A percentile compares a stretch with the other conserved stretches of the same genome.
Conservation (phyloP, 23 tunicate genomes). For the Phallusia fumigata region DNA sequence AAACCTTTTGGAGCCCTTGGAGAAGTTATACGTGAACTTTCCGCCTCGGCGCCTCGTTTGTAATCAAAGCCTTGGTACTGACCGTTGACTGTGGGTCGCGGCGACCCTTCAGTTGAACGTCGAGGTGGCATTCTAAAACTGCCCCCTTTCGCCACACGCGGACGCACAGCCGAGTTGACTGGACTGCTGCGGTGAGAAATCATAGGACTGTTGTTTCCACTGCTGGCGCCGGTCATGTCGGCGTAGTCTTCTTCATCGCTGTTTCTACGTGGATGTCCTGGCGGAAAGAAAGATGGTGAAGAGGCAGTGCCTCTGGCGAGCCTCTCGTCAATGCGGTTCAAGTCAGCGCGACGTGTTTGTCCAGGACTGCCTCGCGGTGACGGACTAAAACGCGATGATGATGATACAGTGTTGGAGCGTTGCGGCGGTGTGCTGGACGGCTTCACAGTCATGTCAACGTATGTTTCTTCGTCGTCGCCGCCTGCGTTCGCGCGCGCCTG, state of each 20-base stretch:
- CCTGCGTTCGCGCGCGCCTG: background rate
- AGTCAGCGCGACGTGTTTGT: background rate
- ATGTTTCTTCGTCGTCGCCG: constrained; percentile 43
- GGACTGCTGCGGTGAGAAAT: constrained; percentile 3
- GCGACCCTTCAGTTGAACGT: background rate
- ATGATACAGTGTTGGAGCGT: constrained; percentile 15
- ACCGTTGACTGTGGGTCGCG: background rate
- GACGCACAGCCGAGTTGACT: background rate
- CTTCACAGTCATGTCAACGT: constrained; percentile 58
- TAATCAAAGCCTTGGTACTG: background rate
- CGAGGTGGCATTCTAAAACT: background rate
- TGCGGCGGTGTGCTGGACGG: constrained; percentile 6
- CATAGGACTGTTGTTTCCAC: background rate
- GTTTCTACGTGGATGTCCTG: background rate
- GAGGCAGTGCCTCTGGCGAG: background rate
- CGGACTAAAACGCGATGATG: background rate
- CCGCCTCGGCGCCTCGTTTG: no score
- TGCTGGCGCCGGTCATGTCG: constrained; percentile 29
- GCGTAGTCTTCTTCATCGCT: constrained; percentile 42
- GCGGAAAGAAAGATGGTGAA: background rate
- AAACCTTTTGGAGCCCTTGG: background rate
- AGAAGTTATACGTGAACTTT: background rate
- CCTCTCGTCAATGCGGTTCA: background rate
- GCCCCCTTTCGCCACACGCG: background rate
- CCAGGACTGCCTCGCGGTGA: background rate